phyloP scores from a whole-genome alignment of 2,888 invertebrate genomes.

The Cephus nigrinus region DNA sequence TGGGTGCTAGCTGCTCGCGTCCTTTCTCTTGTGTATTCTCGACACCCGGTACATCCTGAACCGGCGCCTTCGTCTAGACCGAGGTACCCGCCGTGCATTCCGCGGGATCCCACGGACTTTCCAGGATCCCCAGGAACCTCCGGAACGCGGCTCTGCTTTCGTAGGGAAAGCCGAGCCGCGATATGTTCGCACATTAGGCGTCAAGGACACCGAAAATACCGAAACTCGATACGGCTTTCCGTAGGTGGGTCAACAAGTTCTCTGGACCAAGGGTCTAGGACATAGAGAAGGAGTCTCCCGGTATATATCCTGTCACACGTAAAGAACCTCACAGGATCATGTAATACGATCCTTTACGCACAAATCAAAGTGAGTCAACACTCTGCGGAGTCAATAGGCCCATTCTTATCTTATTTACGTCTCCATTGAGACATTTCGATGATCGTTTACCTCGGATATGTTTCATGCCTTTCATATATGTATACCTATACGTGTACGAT shows the following conservation, averaged over 20 bases:
- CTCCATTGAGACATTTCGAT: neutral
- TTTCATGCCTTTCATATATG: neutral
- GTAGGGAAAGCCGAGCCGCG: neutral
- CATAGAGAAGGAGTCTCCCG: constrained; percentile 8
- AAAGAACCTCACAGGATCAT: constrained; percentile 6
- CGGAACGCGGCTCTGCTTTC: neutral
- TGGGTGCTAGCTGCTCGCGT: neutral
- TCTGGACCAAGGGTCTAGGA: neutral
- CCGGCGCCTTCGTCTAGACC: neutral
- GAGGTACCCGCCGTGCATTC: neutral
- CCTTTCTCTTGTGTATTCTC: neutral
- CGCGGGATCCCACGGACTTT: neutral
- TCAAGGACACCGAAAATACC: constrained; percentile 2
- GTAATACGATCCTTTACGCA: constrained; percentile 22
- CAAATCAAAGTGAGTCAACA: constrained; percentile 20
- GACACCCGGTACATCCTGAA: neutral
- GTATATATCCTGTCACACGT: neutral
- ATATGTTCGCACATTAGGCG: constrained; percentile 15
- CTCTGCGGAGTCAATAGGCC: neutral
- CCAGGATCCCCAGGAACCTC: neutral
- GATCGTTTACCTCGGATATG: neutral
- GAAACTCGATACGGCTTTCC: constrained; percentile 14
- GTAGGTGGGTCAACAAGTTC: constrained; percentile 7
- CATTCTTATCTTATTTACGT: constrained; percentile 2
- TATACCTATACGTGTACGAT: neutral